Conservation (phyloP, 2,797 vertebrate species). For the Nyctalus aviator region DNA sequence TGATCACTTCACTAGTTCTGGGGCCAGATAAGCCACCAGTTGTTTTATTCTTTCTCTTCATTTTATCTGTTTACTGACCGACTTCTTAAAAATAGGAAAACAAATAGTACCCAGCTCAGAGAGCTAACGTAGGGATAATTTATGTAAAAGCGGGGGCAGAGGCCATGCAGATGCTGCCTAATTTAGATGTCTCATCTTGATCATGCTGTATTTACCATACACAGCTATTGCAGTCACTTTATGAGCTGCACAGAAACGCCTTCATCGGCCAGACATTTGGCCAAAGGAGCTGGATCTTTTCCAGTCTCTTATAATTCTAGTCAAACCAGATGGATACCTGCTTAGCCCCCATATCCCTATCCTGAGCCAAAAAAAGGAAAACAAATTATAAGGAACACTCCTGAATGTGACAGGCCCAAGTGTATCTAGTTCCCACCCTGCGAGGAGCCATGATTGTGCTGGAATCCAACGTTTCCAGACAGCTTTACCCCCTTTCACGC, state of each 20-base stretch:
- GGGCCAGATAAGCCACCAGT: neutral
- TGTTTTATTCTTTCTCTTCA: neutral
- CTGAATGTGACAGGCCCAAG: neutral
- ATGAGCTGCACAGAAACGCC: neutral
- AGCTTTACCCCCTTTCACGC: neutral
- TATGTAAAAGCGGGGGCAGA: constrained; percentile 4
- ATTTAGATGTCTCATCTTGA: constrained; percentile 41
- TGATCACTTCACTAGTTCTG: neutral
- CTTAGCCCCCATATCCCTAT: neutral
- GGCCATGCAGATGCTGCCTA: neutral
- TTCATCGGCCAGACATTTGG: constrained; percentile 29
- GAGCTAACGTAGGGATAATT: neutral
- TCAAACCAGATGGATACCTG: neutral
- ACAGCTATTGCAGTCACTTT: neutral
- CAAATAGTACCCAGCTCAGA: constrained; percentile 12
- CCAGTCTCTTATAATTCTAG: neutral
- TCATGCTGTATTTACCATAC: neutral
- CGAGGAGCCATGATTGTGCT: neutral
- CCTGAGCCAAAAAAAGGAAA: neutral
- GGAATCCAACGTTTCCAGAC: neutral
- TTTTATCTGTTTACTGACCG: neutral
- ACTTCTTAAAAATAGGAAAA: neutral
- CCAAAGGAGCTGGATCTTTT: constrained; percentile 37
- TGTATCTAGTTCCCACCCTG: neutral
- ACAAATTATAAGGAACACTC: neutral